phyloP scores from a whole-genome alignment of 2,888 invertebrate genomes.

The Hyposoter dolosus region DNA sequence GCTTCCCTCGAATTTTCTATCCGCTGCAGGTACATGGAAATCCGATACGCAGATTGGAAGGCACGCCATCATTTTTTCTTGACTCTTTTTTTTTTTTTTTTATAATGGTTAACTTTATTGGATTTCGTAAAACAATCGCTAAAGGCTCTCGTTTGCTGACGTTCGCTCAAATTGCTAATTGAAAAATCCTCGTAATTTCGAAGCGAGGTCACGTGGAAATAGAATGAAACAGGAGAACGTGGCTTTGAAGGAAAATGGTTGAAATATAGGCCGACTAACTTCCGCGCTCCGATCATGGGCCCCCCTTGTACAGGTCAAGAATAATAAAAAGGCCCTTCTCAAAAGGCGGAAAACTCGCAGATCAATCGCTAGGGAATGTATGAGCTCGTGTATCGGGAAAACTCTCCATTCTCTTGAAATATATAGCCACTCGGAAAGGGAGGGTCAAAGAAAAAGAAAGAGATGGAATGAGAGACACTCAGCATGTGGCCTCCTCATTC shows the following conservation, averaged over 20 bases:
- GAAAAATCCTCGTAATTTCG: slow-evolving; percentile 26
- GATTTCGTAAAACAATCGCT: slow-evolving; percentile 32
- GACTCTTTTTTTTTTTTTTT: slow-evolving; percentile 29
- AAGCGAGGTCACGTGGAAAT: neutral
- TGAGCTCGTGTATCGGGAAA: slow-evolving; percentile 51
- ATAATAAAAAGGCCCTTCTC: slow-evolving; percentile 28
- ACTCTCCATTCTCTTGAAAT: slow-evolving; percentile 45
- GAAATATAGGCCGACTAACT: slow-evolving; percentile 58
- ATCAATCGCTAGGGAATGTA: slow-evolving; percentile 38
- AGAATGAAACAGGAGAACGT: slow-evolving; percentile 10
- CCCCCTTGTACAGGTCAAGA: slow-evolving; percentile 16
- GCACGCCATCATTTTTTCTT: slow-evolving; percentile 58
- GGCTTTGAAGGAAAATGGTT: slow-evolving; percentile 20
- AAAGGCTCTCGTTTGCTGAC: slow-evolving; percentile 1
- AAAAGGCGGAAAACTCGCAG: slow-evolving; percentile 22
- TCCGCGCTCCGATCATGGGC: slow-evolving; percentile 30
- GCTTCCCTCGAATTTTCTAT: slow-evolving; percentile 29
- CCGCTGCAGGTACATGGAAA: slow-evolving; percentile 24
- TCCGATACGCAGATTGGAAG: slow-evolving; percentile 50
- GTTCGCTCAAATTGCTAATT: slow-evolving; percentile 39
- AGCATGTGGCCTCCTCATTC: slow-evolving; percentile 45
- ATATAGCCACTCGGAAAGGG: slow-evolving; percentile 47
- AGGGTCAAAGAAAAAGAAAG: slow-evolving; percentile 17
- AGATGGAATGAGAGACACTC: slow-evolving; percentile 3
- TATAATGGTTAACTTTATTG: slow-evolving; percentile 59